A percentile compares a stretch with the other conserved stretches of the same genome.
phyloP scores from a whole-genome alignment of 2,888 invertebrate species.

The Diploptera punctata region DNA sequence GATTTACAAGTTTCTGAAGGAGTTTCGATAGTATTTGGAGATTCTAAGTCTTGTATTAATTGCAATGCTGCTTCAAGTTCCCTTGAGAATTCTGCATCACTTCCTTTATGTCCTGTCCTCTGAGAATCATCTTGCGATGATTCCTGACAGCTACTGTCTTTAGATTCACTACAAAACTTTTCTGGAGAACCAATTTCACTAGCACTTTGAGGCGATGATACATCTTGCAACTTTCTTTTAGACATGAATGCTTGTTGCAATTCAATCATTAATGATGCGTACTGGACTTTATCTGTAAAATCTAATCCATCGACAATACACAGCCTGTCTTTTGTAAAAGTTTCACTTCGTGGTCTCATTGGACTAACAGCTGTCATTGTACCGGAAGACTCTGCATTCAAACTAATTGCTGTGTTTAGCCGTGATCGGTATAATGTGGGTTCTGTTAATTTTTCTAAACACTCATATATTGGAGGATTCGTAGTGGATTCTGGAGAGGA shows the following conservation, averaged over 20 bases:
- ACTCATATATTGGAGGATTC: constrained; percentile 56
- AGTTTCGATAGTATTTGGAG: constrained; percentile 58
- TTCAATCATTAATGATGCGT: constrained; percentile 59
- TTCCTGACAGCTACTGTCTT: constrained; percentile 51
- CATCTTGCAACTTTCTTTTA: constrained; percentile 51
- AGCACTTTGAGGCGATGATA: constrained; percentile 51
- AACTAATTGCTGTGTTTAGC: constrained; percentile 53
- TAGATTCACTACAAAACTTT: constrained; percentile 47
- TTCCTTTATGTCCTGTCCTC: constrained; percentile 49
- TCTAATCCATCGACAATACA: constrained; percentile 17
- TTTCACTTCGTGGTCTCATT: constrained; percentile 51
- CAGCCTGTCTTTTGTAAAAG: constrained; percentile 33
- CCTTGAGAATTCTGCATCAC: constrained; percentile 58
- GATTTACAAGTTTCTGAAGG: constrained; percentile 54
- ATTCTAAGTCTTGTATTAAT: constrained; percentile 59
- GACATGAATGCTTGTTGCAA: constrained; percentile 56
- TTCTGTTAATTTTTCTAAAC: constrained; percentile 57
- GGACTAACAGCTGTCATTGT: constrained; percentile 40
- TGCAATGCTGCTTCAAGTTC: constrained; percentile 59
- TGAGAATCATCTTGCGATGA: constrained; percentile 47
- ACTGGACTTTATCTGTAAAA: constrained; percentile 52
- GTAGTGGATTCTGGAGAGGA: constrained; percentile 56
- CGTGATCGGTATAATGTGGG: constrained; percentile 56
- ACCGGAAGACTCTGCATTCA: constrained; percentile 46
- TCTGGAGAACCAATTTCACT: constrained; percentile 48